Evolutionary conservation across 2,888 invertebrate genomes (phyloP).

Genomic region (Oscheius sp.): DNA sequence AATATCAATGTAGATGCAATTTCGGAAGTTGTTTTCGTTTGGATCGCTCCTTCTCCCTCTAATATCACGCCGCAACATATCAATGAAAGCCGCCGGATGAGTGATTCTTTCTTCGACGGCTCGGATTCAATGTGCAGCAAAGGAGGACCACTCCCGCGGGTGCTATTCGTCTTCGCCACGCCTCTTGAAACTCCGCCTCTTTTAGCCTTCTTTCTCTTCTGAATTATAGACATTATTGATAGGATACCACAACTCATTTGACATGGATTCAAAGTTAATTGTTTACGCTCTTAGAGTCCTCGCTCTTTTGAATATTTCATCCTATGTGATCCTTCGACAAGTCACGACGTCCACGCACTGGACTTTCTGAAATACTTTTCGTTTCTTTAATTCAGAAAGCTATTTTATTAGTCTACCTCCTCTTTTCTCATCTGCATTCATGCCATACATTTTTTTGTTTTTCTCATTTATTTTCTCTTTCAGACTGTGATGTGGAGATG

Average conservation of each 20-base stretch:
- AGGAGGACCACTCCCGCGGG: conserved; percentile 22
- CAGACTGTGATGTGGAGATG: conserved; percentile 30
- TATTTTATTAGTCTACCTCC: neutral
- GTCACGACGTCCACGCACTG: neutral
- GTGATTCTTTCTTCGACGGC: conserved; percentile 30
- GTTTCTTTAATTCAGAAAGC: neutral
- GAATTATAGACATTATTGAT: conserved; percentile 27
- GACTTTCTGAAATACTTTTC: neutral
- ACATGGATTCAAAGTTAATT: neutral
- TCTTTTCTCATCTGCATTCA: neutral
- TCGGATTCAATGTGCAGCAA: conserved; percentile 26
- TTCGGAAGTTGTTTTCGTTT: neutral
- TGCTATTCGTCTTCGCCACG: conserved; percentile 29
- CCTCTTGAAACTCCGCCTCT: conserved; percentile 28
- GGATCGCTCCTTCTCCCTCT: neutral
- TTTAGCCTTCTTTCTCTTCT: conserved; percentile 10
- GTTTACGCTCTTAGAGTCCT: neutral
- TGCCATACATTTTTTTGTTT: neutral
- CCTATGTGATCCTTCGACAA: neutral
- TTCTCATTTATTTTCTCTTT: neutral
- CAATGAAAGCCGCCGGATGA: conserved; percentile 23
- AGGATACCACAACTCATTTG: neutral
- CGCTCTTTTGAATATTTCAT: conserved; percentile 14
- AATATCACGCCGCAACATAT: conserved; percentile 21
- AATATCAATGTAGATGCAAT: neutral